Percentiles rank a stretch among this genome's conserved stretches.
Conservation (phyloP, 2,888 invertebrate genomes). For the Xestia rhomboidea region DNA sequence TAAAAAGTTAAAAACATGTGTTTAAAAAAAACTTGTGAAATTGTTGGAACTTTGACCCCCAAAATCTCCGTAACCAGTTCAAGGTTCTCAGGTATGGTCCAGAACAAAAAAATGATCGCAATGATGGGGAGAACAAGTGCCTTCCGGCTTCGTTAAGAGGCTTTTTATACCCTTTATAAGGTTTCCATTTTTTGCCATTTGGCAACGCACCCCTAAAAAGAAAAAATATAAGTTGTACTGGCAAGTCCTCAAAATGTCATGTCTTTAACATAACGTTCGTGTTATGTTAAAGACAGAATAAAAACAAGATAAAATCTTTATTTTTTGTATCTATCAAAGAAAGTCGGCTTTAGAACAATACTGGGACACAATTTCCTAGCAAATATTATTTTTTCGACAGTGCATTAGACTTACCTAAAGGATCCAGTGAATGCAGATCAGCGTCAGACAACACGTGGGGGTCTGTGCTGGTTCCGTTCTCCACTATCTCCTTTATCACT, state of each 20-base stretch:
- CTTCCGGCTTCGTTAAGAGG: too few species aligned
- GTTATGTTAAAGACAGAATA: too few species aligned
- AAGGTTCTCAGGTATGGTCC: too few species aligned
- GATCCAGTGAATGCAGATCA: constrained; percentile 94
- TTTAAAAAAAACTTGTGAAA: too few species aligned
- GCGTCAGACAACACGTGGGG: constrained; percentile 92
- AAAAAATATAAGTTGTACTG: too few species aligned
- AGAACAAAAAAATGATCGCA: too few species aligned
- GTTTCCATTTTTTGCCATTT: background rate
- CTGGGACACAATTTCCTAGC: background rate
- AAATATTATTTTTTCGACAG: background rate
- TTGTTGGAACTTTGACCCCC: too few species aligned
- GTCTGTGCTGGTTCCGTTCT: constrained; percentile 94
- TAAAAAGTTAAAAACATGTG: too few species aligned
- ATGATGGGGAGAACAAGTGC: too few species aligned
- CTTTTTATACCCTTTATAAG: too few species aligned
- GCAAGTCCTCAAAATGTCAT: background rate
- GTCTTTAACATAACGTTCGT: background rate
- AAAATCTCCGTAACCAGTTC: too few species aligned
- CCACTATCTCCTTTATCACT: constrained; percentile 86
- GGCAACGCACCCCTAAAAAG: too few species aligned
- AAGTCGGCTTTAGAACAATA: background rate
- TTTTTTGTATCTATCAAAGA: background rate
- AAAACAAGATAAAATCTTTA: background rate
- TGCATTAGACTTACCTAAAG: constrained; percentile 89